phyloP scores from a whole-genome alignment of 2,797 vertebrate genomes.

The Heterohyrax brucei region DNA sequence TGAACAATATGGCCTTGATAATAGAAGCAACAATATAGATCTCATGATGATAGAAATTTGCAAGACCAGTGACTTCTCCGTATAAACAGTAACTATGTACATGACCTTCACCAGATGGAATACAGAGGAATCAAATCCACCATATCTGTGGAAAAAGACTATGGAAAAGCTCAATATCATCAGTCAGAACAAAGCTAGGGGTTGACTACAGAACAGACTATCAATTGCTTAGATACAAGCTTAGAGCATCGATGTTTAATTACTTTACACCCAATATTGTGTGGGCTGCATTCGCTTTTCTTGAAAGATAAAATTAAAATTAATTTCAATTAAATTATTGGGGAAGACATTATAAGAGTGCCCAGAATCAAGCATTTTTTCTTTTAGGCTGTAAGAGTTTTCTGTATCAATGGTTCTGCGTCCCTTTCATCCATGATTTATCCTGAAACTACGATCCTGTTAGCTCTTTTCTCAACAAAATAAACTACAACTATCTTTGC shows the following conservation, averaged over 20 bases:
- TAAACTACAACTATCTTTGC: not conserved
- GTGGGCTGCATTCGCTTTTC: not conserved
- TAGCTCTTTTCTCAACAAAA: not conserved
- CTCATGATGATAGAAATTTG: too few relatives aligned
- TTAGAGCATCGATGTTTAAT: not conserved
- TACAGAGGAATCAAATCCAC: too few relatives aligned
- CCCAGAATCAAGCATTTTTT: not conserved
- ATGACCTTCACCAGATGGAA: too few relatives aligned
- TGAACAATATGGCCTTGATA: too few relatives aligned
- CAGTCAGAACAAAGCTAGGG: too few relatives aligned
- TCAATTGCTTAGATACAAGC: too few relatives aligned
- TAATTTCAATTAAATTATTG: not conserved
- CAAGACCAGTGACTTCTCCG: too few relatives aligned
- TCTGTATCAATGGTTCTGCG: not conserved
- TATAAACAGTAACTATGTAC: too few relatives aligned
- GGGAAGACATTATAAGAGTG: not conserved
- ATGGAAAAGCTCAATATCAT: too few relatives aligned
- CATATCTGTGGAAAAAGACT: too few relatives aligned
- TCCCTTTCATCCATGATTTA: not conserved
- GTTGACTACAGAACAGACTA: too few relatives aligned
- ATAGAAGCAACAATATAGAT: too few relatives aligned
- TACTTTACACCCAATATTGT: not conserved
- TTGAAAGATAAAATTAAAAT: not conserved
- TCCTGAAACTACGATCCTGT: not conserved
- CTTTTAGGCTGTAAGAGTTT: not conserved